phyloP scores from a whole-genome alignment of 2,797 vertebrate species.

The Leuciscus waleckii region DNA sequence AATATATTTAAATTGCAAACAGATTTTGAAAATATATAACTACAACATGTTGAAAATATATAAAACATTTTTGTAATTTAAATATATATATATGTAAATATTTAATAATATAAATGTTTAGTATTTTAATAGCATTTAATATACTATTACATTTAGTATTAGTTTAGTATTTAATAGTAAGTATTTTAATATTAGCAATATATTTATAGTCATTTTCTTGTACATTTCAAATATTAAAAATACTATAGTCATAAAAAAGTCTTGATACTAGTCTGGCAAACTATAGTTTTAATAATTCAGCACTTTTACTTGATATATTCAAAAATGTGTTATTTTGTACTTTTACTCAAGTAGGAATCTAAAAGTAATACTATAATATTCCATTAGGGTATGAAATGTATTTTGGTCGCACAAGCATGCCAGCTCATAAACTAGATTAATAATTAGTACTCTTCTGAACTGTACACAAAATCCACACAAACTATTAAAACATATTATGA shows the following conservation, averaged over 20 bases:
- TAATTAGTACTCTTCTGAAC: background rate
- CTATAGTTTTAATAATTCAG: background rate
- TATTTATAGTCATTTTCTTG: background rate
- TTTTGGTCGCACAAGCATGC: background rate
- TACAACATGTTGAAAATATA: background rate
- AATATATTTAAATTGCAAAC: background rate
- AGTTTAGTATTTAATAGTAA: background rate
- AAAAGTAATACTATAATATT: background rate
- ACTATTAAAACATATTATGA: background rate
- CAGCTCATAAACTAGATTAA: background rate
- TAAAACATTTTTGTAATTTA: background rate
- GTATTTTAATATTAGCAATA: background rate
- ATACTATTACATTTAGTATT: background rate
- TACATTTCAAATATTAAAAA: background rate
- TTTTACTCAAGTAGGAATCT: background rate
- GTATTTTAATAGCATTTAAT: background rate
- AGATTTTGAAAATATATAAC: background rate
- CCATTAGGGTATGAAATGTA: background rate
- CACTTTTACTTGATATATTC: background rate
- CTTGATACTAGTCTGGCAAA: background rate
- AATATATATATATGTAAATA: background rate
- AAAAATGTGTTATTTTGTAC: background rate
- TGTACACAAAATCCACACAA: background rate
- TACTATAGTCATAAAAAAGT: no score
- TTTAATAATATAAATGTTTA: background rate